Percentiles rank a stretch among this genome's conserved stretches.
phyloP scores from a whole-genome alignment of 2,113 vertebrate species.

The Catagonus wagneri region DNA sequence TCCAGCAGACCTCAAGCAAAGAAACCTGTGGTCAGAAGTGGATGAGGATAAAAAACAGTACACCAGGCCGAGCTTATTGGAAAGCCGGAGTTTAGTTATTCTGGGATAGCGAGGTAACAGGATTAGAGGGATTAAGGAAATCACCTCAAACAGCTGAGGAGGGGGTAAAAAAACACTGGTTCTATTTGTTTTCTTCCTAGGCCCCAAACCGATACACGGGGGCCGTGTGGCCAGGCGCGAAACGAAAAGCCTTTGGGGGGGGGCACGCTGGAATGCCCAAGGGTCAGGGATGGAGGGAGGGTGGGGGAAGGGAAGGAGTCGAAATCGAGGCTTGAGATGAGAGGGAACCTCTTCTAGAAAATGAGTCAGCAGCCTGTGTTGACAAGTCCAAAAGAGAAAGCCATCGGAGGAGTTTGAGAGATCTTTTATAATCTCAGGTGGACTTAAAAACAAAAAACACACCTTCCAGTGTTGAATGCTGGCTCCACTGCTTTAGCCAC shows the following conservation, averaged over 20 bases:
- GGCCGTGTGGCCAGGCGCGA: not conserved
- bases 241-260: constrained; percentile 49
- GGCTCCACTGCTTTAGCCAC: not conserved
- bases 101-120: constrained; percentile 78
- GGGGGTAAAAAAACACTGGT: constrained; percentile 67
- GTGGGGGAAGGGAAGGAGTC: too few relatives aligned
- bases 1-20: constrained; percentile 63
- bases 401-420: not conserved
- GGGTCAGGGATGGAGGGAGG: constrained; percentile 22
- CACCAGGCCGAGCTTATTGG: constrained; percentile 64
- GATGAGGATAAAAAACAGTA: constrained; percentile 61
- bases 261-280: not conserved
- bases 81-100: constrained; percentile 78
- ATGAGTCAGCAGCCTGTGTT: not conserved
- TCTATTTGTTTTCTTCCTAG: constrained; percentile 77
- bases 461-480: not conserved
- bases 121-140: constrained; percentile 83
- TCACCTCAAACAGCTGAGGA: constrained; percentile 79
- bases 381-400: constrained; percentile 45
- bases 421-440: not conserved
- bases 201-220: constrained; percentile 63
- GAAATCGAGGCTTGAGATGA: not conserved
- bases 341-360: not conserved
- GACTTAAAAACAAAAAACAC: not conserved
- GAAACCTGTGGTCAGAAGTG: constrained; percentile 59